Evolutionary conservation across 2,888 invertebrate species (phyloP).

Genomic region (Drosophila greeni): DNA sequence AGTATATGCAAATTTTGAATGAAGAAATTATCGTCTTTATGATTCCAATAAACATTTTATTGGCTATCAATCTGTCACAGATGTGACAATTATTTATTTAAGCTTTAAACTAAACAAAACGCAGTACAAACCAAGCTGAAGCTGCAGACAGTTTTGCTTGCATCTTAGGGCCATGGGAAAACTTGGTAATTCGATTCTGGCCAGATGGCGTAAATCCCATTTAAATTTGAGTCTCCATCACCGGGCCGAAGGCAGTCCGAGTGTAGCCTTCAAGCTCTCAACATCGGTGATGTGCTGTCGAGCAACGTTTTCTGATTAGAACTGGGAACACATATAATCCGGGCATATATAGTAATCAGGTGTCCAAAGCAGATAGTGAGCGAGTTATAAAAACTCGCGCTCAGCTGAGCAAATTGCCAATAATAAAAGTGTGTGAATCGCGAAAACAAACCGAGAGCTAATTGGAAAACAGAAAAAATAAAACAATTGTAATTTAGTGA

Average conservation of each 20-base stretch:
- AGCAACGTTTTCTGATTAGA: conserved; percentile 37
- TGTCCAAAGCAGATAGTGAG: conserved; percentile 25
- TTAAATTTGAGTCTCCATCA: conserved; percentile 32
- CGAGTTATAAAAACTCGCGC: conserved; percentile 33
- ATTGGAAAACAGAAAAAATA: conserved; percentile 26
- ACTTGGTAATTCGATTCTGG: conserved; percentile 7
- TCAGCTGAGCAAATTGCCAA: conserved; percentile 26
- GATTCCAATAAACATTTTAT: background rate
- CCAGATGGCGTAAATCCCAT: conserved; percentile 15
- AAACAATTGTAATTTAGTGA: conserved; percentile 48
- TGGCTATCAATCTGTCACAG: conserved; percentile 4
- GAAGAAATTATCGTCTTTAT: background rate
- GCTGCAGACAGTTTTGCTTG: background rate
- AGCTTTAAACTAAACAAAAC: background rate
- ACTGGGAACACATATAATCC: conserved; percentile 28
- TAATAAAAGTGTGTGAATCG: conserved; percentile 41
- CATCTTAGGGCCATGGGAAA: background rate
- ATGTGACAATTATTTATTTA: background rate
- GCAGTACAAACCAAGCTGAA: background rate
- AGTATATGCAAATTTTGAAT: background rate
- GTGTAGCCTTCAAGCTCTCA: conserved; percentile 49
- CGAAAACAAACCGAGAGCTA: conserved; percentile 18
- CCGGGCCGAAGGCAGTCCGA: conserved; percentile 40
- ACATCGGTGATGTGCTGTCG: conserved; percentile 41
- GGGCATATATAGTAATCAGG: conserved; percentile 28